Evolutionary conservation across 2,113 vertebrate genomes (phyloP).

Genomic region (Rhizomys pruinosus): DNA sequence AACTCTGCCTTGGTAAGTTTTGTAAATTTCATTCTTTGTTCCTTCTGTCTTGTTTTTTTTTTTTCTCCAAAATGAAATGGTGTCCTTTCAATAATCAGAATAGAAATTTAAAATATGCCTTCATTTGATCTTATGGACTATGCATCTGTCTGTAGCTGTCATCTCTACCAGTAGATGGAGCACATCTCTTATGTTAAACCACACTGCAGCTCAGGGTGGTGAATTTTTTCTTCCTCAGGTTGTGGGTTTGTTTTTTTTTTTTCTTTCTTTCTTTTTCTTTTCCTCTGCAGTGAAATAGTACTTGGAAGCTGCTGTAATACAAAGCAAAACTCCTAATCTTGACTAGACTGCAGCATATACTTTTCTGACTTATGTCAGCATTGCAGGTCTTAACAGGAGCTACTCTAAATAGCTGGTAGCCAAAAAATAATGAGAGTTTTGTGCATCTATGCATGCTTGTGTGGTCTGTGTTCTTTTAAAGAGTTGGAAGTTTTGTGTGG

Average conservation of each 20-base stretch:
- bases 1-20: conserved; percentile 33
- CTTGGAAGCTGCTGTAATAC: conserved; percentile 67
- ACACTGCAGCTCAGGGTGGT: neutral
- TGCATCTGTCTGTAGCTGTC: neutral
- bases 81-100: neutral
- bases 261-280: conserved; percentile 38
- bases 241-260: neutral
- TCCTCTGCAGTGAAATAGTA: conserved; percentile 80
- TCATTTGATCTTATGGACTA: neutral
- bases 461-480: neutral
- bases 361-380: conserved; percentile 60
- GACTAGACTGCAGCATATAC: conserved; percentile 59
- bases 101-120: neutral
- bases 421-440: conserved; percentile 17
- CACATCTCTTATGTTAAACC: conserved; percentile 75
- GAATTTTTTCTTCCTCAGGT: conserved; percentile 54
- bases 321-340: conserved; percentile 76
- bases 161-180: conserved; percentile 82
- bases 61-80: neutral
- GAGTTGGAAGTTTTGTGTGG: neutral
- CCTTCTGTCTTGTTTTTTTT: neutral
- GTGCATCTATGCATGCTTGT: neutral
- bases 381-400: neutral
- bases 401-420: neutral
- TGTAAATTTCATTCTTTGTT: conserved; percentile 8